Base-by-base conservation (phyloP, 2,888 invertebrate genomes). In the Pristionchus maxplancki region DNA sequence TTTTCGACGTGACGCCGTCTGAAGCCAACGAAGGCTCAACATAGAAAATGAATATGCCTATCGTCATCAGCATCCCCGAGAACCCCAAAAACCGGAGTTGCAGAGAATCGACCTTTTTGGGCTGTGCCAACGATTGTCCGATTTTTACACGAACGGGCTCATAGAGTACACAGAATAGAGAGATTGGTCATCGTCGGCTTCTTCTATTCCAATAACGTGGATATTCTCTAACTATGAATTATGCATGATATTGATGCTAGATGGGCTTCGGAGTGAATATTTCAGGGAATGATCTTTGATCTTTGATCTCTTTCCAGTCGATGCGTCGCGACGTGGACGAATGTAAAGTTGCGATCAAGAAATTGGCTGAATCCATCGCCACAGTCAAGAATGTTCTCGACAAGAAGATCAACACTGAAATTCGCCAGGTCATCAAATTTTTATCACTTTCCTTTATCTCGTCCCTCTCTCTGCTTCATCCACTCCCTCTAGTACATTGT, bases 381-480 rank as follows among this genome's bases (percentile, higher is more conserved):
- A 94, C 94, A 20, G 94, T 94, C 37, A 94, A 94, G 89, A 94
- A 94, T 87, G 94, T 94, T 0, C 90, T 94, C 74, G 94, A 94
- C 83, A 90, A 93, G 74, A 93, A 93, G 89, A 92, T 94, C 20
- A 91, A 91, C 44, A 94, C 94, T 84, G 94, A 94, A 89, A 90
- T 92, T 6, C 90, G 91, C 88, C 88, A 89, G 89, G 94, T 94
- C 28, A 50, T 8, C 50, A 28, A 4, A 31, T 15, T 34, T 37
- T 37, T 71, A 71, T 34, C 20, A 13, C 34, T 71, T 37, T 67
- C 4, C 34, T 1, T 31, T 44, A 44, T 44, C 44, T 44, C 11
- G 44, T 44, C 11, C 44, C 28, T 81, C 50, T 81, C 48, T 28
- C 9, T 40, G n/a, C n/a, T 44, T 40, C 40, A n/a, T n/a, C 1